These are phyloP conservation scores for Drosophila mimetica DNA, from an alignment of 2,888 invertebrate species.

Conservation along the genomic window DNA sequence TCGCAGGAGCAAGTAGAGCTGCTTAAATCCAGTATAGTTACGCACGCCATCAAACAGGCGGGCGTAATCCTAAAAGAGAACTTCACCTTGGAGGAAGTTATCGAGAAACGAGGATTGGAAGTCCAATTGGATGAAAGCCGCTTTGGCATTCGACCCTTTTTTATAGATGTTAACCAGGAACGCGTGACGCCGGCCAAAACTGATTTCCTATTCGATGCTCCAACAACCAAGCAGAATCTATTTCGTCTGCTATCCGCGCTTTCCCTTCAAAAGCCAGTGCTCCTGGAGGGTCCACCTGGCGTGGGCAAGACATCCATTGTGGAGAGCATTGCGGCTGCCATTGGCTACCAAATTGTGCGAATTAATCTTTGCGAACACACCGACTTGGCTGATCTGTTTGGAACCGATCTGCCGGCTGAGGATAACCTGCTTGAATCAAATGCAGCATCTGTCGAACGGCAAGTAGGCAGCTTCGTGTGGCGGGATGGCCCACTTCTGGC, in stretches of 20 bases:
- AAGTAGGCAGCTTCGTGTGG: conserved; percentile 94
- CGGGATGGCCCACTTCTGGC: conserved; percentile 97
- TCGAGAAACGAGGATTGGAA: conserved; percentile 81
- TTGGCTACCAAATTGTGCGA: conserved; percentile 93
- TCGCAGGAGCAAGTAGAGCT: conserved; percentile 85
- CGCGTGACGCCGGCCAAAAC: conserved; percentile 49
- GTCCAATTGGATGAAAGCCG: conserved; percentile 60
- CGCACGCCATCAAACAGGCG: conserved; percentile 86
- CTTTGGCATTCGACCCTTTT: conserved; percentile 93
- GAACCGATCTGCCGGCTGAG: conserved; percentile 97
- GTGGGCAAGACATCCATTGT: conserved; percentile 99
- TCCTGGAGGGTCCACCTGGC: conserved; percentile 98
- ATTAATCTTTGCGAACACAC: conserved; percentile 99
- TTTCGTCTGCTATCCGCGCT: conserved; percentile 94
- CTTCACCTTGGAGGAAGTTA: conserved; percentile 81
- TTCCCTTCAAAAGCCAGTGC: conserved; percentile 95
- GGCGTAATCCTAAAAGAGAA: conserved; percentile 84
- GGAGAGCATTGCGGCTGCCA: conserved; percentile 92
- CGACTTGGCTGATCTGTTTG: conserved; percentile 98
- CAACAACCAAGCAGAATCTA: conserved; percentile 92
- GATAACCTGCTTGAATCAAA: conserved; percentile 86
- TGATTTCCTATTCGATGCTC: conserved; percentile 90
- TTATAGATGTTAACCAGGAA: conserved; percentile 82
- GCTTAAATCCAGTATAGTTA: conserved; percentile 86
- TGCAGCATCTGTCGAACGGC: conserved; percentile 9